Conservation (phyloP, 2,888 invertebrate genomes). For the Lycaena phlaeas region DNA sequence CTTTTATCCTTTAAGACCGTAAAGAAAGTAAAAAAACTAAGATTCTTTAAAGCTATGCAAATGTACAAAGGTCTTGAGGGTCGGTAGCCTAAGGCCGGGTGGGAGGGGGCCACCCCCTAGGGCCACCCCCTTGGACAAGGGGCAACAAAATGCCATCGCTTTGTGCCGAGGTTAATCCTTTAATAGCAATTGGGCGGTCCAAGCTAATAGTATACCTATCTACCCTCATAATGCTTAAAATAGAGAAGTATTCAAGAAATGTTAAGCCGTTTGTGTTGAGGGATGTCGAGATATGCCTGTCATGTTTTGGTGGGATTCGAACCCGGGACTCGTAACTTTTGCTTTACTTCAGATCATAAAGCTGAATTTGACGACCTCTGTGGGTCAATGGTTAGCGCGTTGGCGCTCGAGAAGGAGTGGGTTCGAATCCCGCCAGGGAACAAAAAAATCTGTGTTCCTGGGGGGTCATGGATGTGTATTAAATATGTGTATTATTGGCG, state of each 20-base stretch:
- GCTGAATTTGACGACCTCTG: no score
- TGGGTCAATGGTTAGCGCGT: no score
- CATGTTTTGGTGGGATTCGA: no score
- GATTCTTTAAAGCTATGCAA: constrained; percentile 63
- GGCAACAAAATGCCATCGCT: constrained; percentile 66
- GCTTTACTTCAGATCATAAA: no score
- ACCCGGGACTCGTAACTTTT: no score
- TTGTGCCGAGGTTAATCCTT: constrained; percentile 63
- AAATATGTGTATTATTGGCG: no score
- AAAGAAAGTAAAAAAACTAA: constrained; percentile 54
- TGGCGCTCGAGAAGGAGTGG: no score
- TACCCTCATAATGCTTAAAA: constrained; percentile 21
- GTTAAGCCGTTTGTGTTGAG: no score
- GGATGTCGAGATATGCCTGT: no score
- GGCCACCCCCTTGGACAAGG: constrained; percentile 55
- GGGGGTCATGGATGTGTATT: no score
- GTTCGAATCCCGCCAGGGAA: no score
- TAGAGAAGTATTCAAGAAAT: constrained; percentile 21
- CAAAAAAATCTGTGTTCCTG: no score
- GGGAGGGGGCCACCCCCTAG: constrained; percentile 28
- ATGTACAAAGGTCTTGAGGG: constrained; percentile 66
- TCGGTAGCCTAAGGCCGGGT: constrained; percentile 28
- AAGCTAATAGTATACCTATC: constrained; percentile 24
- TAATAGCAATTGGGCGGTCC: constrained; percentile 57
- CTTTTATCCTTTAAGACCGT: constrained; percentile 59